Evolutionary conservation across 23 tunicate genomes (phyloP).

Genomic region (Trididemnum miniatum): DNA sequence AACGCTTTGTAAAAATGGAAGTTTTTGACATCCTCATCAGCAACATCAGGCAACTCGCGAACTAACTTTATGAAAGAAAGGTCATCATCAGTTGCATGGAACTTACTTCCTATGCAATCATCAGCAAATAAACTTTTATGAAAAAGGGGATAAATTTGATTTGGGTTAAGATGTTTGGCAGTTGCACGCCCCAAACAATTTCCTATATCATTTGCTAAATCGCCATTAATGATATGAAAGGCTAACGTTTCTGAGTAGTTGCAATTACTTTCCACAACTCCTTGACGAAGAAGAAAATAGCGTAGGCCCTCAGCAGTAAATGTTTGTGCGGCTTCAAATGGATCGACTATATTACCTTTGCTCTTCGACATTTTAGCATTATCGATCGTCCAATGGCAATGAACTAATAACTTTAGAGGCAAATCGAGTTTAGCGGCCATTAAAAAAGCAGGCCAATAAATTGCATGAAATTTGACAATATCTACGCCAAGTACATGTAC

Average conservation of each 20-base stretch:
- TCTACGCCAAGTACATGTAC: slow-evolving; percentile 85
- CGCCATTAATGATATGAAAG: slow-evolving; percentile 50
- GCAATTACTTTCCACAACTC: slow-evolving; percentile 56
- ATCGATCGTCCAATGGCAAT: slow-evolving; percentile 83
- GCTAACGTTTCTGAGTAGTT: slow-evolving; percentile 36
- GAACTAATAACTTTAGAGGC: slow-evolving; percentile 71
- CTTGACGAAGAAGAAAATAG: slow-evolving; percentile 66
- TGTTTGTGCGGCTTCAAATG: slow-evolving; percentile 35
- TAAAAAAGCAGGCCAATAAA: slow-evolving; percentile 97
- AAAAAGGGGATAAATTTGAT: slow-evolving; percentile 61
- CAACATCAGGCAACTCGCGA: slow-evolving; percentile 48
- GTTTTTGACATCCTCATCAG: slow-evolving; percentile 15
- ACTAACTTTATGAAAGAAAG: slow-evolving; percentile 34
- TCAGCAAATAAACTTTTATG: slow-evolving; percentile 18
- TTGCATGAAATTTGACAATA: slow-evolving; percentile 81
- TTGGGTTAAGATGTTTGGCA: slow-evolving; percentile 64
- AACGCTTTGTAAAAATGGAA: slow-evolving; percentile 58
- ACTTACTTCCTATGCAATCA: background rate
- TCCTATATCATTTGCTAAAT: slow-evolving; percentile 74
- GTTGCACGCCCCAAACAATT: slow-evolving; percentile 72
- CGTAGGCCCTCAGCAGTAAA: slow-evolving; percentile 46
- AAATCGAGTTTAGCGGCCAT: slow-evolving; percentile 82
- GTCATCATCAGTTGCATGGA: slow-evolving; percentile 13
- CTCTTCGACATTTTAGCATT: slow-evolving; percentile 89
- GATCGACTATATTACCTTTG: slow-evolving; percentile 80